Evolutionary conservation across 2,113 vertebrate species (phyloP).

Genomic region (Oreotrochilus melanogaster): DNA sequence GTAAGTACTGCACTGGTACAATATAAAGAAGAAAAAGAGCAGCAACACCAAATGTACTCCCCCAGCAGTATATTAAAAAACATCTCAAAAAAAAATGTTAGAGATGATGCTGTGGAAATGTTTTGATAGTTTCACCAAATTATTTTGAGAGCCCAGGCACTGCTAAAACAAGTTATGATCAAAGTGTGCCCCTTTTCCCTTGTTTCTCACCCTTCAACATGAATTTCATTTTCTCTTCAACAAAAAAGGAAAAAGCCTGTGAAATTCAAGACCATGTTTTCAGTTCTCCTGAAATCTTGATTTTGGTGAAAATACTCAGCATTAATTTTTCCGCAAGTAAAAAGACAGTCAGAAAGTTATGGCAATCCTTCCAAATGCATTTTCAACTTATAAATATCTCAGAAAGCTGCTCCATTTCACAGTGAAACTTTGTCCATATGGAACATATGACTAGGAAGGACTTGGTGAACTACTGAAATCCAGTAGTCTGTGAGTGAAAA

Average conservation of each 20-base stretch:
- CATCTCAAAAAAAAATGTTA: not conserved
- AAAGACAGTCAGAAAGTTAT: constrained; percentile 42
- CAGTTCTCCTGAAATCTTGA: not conserved
- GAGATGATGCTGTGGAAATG: not conserved
- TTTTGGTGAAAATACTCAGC: constrained; percentile 43
- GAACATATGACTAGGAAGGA: constrained; percentile 60
- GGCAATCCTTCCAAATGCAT: constrained; percentile 53
- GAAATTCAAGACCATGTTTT: constrained; percentile 35
- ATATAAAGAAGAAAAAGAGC: not conserved
- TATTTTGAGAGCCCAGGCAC: not conserved
- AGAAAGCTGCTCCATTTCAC: constrained; percentile 47
- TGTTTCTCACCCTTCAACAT: not conserved
- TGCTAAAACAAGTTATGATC: not conserved
- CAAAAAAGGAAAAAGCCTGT: not conserved
- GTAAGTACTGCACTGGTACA: not conserved
- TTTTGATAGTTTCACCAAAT: not conserved
- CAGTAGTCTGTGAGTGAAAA: not conserved
- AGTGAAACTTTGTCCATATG: constrained; percentile 59
- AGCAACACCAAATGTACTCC: not conserved
- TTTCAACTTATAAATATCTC: constrained; percentile 50
- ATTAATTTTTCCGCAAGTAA: constrained; percentile 53
- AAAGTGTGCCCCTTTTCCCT: not conserved
- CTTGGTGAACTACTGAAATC: constrained; percentile 43
- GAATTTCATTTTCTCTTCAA: not conserved
- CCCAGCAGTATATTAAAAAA: not conserved